Percentiles rank a stretch among this genome's conserved stretches.
phyloP scores from a whole-genome alignment of 2,113 vertebrate genomes.

The Gallinago jamesoni region DNA sequence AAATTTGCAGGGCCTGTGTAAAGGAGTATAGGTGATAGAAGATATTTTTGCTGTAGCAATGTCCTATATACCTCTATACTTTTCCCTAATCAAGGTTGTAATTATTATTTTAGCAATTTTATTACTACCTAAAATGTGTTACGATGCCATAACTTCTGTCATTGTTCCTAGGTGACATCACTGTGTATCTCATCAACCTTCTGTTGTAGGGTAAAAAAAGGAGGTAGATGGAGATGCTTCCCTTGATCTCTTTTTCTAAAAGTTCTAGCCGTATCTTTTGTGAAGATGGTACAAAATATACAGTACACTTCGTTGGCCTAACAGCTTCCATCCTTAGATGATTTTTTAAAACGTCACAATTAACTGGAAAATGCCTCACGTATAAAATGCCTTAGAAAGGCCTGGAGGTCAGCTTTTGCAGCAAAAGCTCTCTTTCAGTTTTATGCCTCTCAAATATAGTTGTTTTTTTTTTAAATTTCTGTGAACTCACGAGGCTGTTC shows the following conservation, averaged over 20 bases:
- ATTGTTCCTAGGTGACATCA: background rate
- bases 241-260: background rate
- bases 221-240: background rate
- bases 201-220: background rate
- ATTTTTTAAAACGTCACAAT: background rate
- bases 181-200: background rate
- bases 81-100: background rate
- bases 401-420: background rate
- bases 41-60: background rate
- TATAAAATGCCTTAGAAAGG: background rate
- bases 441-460: background rate
- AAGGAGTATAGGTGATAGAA: background rate
- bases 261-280: background rate
- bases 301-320: background rate
- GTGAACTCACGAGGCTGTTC: background rate
- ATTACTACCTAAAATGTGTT: background rate
- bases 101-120: background rate
- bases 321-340: background rate
- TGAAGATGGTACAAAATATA: background rate
- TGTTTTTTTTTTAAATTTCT: background rate
- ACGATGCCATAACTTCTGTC: background rate
- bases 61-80: background rate
- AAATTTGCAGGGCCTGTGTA: background rate
- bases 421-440: background rate
- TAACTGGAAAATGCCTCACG: rapidly evolving